A percentile compares a stretch with the other conserved stretches of the same genome.
Conservation (phyloP, 2,113 vertebrate species). For the Bufo bufo region DNA sequence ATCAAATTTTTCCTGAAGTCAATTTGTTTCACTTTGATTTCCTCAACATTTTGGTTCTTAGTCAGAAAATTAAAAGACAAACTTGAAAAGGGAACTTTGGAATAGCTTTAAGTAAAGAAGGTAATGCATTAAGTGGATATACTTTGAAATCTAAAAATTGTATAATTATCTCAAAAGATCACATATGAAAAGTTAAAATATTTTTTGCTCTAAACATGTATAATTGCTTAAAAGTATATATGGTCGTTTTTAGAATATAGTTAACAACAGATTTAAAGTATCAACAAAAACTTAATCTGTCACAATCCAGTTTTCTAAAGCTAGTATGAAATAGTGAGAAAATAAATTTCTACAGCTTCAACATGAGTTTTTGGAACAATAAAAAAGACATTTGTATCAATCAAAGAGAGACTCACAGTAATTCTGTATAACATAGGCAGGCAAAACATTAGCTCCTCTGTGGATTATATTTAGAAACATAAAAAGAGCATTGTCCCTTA, state of each 20-base stretch:
- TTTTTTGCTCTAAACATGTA: too few species aligned
- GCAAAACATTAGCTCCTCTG: constrained; percentile 12
- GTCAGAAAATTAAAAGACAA: background rate
- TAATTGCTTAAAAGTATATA: background rate
- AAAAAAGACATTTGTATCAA: constrained; percentile 21
- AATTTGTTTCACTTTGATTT: background rate
- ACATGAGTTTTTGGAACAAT: background rate
- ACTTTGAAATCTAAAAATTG: background rate
- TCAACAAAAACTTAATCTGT: background rate
- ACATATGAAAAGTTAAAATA: background rate
- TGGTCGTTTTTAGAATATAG: background rate
- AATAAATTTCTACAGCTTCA: background rate
- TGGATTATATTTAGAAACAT: constrained; percentile 21
- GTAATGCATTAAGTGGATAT: constrained; percentile 5
- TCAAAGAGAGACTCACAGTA: background rate
- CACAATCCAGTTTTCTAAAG: constrained; percentile 4
- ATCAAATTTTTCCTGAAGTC: background rate
- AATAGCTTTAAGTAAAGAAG: background rate
- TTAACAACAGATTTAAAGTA: background rate
- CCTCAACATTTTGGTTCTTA: background rate
- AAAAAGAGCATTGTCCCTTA: background rate
- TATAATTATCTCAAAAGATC: background rate
- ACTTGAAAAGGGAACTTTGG: background rate
- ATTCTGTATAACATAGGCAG: background rate
- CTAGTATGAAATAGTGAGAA: background rate